A percentile compares a stretch with the other conserved stretches of the same genome.
Evolutionary conservation across 1,140 invertebrate species (phyloP).

Genomic region (Saccostrea cuccullata): DNA sequence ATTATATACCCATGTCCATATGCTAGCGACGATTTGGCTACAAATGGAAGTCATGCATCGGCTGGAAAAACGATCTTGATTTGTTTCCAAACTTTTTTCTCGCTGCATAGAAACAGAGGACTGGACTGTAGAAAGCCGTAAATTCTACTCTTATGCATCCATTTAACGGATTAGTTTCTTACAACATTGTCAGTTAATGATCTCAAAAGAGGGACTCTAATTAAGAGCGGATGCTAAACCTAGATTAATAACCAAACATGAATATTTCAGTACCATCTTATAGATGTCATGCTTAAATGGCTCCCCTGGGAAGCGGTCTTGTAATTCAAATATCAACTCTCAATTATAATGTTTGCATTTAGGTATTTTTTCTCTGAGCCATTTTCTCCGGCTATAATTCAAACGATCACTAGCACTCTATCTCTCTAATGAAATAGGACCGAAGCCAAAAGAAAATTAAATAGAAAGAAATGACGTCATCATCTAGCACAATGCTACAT

Average conservation of each 20-base stretch:
- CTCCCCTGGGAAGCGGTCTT: background rate
- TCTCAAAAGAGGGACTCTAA: constrained; percentile 28
- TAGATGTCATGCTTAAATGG: background rate
- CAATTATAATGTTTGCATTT: constrained; percentile 38
- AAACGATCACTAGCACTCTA: constrained; percentile 16
- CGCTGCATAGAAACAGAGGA: background rate
- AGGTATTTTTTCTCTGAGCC: constrained; percentile 23
- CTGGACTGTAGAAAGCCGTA: background rate
- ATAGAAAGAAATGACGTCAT: constrained; percentile 33
- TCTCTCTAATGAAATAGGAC: constrained; percentile 26
- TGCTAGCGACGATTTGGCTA: background rate
- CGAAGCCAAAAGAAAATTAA: constrained; percentile 27
- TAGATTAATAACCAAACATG: constrained; percentile 36
- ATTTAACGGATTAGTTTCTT: constrained; percentile 36
- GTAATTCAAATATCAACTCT: constrained; percentile 34
- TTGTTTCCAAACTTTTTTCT: background rate
- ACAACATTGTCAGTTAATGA: constrained; percentile 37
- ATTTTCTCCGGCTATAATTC: constrained; percentile 32
- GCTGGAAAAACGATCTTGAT: background rate
- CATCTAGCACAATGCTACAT: constrained; percentile 19
- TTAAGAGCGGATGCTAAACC: constrained; percentile 28
- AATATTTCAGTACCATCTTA: constrained; percentile 27
- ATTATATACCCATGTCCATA: constrained; percentile 34
- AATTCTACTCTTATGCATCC: constrained; percentile 15
- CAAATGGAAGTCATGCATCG: background rate